Evolutionary conservation across 2,888 invertebrate genomes (phyloP).

Genomic region (Bhutanitis thaidina): DNA sequence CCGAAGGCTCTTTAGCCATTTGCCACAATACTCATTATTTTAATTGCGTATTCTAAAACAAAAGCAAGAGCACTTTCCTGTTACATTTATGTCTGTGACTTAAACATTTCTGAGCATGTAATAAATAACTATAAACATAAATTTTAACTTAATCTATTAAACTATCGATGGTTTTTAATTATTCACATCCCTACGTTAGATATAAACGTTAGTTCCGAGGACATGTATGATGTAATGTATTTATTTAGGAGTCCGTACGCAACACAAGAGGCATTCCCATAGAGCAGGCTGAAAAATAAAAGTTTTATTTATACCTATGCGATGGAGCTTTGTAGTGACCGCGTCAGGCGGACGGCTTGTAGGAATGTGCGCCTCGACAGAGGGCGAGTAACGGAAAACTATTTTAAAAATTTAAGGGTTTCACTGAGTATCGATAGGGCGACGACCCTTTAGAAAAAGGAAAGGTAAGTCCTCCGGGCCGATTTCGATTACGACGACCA

Average conservation of each 20-base stretch:
- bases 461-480: too few species aligned
- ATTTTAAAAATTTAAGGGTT: background rate
- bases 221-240: constrained; percentile 17
- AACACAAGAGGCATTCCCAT: constrained; percentile 12
- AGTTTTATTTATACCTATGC: background rate
- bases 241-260: constrained; percentile 18
- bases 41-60: too few species aligned
- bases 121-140: too few species aligned
- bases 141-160: too few species aligned
- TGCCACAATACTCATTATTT: too few species aligned
- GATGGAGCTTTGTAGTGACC: constrained; percentile 13
- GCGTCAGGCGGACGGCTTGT: constrained; percentile 2
- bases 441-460: too few species aligned
- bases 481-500: too few species aligned
- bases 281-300: constrained; percentile 14
- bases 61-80: too few species aligned
- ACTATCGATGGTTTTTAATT: background rate
- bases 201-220: constrained; percentile 8
- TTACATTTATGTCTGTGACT: too few species aligned
- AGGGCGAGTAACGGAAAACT: background rate
- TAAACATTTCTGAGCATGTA: too few species aligned
- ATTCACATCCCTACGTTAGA: background rate
- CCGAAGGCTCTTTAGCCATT: too few species aligned
- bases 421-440: background rate
- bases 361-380: background rate